Conservation (phyloP, 2,797 vertebrate species). For the Tarsius wallacei region DNA sequence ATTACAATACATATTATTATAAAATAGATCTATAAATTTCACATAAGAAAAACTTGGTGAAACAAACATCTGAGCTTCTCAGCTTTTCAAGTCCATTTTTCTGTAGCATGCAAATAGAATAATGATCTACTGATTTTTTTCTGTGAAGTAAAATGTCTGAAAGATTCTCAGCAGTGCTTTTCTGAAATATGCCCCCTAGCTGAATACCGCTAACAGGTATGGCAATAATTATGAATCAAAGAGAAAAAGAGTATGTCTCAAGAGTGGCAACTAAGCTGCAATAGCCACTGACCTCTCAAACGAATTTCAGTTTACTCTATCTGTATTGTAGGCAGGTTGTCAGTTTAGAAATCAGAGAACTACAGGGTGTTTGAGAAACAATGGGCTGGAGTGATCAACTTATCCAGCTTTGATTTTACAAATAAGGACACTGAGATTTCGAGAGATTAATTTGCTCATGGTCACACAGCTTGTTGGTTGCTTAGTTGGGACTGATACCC, state of each 20-base stretch:
- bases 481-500: neutral
- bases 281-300: neutral
- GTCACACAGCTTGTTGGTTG: neutral
- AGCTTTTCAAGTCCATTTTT: slow-evolving; percentile 25
- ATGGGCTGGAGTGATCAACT: neutral
- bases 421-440: neutral
- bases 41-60: slow-evolving; percentile 70
- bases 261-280: slow-evolving; percentile 2
- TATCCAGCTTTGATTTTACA: slow-evolving; percentile 11
- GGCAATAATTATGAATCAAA: slow-evolving; percentile 23
- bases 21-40: slow-evolving; percentile 76
- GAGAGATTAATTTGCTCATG: neutral
- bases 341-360: neutral
- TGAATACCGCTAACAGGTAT: neutral
- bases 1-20: slow-evolving; percentile 82
- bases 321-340: neutral
- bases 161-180: slow-evolving; percentile 38
- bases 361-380: neutral
- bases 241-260: neutral
- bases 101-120: slow-evolving; percentile 23
- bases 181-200: slow-evolving; percentile 31
- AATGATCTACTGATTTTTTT: neutral
- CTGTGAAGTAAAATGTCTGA: neutral
- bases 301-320: slow-evolving; percentile 26
- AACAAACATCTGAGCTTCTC: neutral